phyloP scores from a whole-genome alignment of 2,797 vertebrate genomes.

The Jordanella pulchra region DNA sequence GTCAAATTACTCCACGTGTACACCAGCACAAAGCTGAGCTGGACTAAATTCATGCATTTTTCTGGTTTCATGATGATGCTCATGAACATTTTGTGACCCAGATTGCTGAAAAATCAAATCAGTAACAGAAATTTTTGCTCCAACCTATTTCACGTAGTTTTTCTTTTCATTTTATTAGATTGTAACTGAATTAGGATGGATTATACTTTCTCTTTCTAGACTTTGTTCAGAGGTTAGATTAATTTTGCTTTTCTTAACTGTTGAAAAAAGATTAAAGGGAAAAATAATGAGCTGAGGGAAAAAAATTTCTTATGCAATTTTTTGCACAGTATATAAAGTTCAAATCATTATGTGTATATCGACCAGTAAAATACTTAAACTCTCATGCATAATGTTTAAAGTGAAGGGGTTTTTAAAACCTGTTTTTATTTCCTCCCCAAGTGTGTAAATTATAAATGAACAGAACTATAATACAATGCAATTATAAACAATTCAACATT shows the following conservation, averaged over 20 bases:
- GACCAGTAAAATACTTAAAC: background rate
- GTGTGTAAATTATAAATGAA: background rate
- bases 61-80: constrained; percentile 1
- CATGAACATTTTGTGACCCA: background rate
- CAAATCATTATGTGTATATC: no score
- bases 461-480: background rate
- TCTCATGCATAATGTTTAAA: background rate
- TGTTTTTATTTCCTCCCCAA: no score
- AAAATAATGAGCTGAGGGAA: background rate
- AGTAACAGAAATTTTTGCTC: background rate
- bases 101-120: background rate
- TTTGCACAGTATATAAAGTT: background rate
- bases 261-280: background rate
- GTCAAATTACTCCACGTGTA: constrained; percentile 19
- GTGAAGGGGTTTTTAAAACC: no score
- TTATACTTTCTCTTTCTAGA: background rate
- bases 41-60: background rate
- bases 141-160: no score
- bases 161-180: no score
- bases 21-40: constrained; percentile 12
- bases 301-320: background rate
- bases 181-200: no score
- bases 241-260: background rate
- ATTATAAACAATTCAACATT: no score
- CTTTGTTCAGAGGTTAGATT: background rate